Evolutionary conservation across 37 sponge, comb jelly and placozoan genomes (phyloP), one percentile per base, ranked within the genome.

Genomic region (Ianthella basta): DNA sequence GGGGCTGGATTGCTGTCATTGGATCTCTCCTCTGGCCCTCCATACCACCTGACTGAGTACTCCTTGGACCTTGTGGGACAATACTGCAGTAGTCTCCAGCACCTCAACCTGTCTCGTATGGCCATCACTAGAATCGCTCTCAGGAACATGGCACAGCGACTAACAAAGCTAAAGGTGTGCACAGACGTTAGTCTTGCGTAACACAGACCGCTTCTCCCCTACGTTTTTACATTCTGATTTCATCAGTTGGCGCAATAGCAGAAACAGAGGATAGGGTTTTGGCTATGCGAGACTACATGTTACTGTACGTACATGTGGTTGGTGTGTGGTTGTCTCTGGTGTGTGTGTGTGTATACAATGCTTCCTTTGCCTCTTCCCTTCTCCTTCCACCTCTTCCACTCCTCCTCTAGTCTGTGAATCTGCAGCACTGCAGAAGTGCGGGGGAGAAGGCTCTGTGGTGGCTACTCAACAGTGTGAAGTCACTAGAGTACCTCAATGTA

Each of bases 381-480:
- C 50, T 44, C 50, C 50, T 8, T 8, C 50, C 8, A 3, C 50
- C 50, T 8, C 50, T 8, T 44, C 50, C 50, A 44, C 35, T 69
- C 33, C 33, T 69, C 34, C 6, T 30, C 29, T 6, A 69, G 70
- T 69, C 70, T 35, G 34, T 69, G 38, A 41, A 36, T 15, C 54
- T 75, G 15, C 54, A 50, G 21, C 78, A 41, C 78, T 75, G 54
- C 14, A 19, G 3, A 1, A 15, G 25, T 24, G 25, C 40, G 37
- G 53, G 78, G 33, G 78, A 75, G 54, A 75, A 75, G 53, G 78
- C 38, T 20, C 13, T 91, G 19, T 91, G 91, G 91, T 91, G 91
- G 91, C 80, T 80, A 19, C 55, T 91, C 61, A 80, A 87, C 25
- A 57, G 77, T 19, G 64, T 79, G 14, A 80, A 27, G 23, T 37